Conservation (phyloP, 2,888 invertebrate genomes). For the Trissolcus brochymenae region DNA sequence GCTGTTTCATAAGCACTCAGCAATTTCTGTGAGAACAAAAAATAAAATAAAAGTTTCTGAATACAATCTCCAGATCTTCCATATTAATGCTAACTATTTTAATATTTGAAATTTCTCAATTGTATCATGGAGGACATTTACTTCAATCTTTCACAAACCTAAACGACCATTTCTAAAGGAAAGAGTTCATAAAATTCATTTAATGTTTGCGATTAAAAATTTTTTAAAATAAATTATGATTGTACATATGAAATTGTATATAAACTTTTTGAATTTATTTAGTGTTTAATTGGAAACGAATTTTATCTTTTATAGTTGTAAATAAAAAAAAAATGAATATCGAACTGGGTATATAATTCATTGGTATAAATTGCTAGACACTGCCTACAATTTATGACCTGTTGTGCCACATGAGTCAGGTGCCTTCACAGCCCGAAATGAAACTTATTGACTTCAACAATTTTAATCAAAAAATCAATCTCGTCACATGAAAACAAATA, state of each 20-base stretch:
- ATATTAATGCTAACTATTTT: too few species aligned
- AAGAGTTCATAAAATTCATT: not conserved
- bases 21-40: too few species aligned
- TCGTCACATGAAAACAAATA: too few species aligned
- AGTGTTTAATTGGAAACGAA: slow-evolving; percentile 25
- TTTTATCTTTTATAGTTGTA: slow-evolving; percentile 4
- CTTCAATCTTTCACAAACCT: too few species aligned
- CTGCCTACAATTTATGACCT: slow-evolving; percentile 64
- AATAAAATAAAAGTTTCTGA: too few species aligned
- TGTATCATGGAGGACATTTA: too few species aligned
- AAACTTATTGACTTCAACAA: slow-evolving; percentile 28
- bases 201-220: not conserved
- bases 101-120: too few species aligned
- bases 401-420: slow-evolving; percentile 64
- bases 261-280: slow-evolving; percentile 37
- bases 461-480: slow-evolving; percentile 15
- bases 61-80: too few species aligned
- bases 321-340: not conserved
- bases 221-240: slow-evolving; percentile 3
- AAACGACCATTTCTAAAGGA: too few species aligned
- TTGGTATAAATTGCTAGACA: slow-evolving; percentile 39
- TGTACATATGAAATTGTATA: slow-evolving; percentile 17
- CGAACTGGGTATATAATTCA: slow-evolving; percentile 8
- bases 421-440: slow-evolving; percentile 63
- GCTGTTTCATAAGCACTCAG: too few species aligned